A percentile compares a stretch with the other conserved stretches of the same genome.
phyloP scores from a whole-genome alignment of 2,113 vertebrate species.

The Gyps fulvus region DNA sequence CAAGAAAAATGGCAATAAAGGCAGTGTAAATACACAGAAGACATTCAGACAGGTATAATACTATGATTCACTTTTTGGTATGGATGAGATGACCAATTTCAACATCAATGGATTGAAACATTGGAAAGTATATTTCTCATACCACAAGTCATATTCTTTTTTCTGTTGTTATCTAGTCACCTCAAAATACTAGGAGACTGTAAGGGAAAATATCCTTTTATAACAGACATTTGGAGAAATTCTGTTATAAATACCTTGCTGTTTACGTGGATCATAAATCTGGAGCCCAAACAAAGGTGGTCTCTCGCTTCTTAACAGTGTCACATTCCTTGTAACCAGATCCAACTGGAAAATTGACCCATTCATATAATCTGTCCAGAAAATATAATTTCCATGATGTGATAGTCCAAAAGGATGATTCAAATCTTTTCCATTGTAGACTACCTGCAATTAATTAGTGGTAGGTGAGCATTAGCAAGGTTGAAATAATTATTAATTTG shows the following conservation, averaged over 20 bases:
- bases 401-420: slow-evolving; percentile 98
- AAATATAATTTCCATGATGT: slow-evolving; percentile 89
- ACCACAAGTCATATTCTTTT: too few species aligned
- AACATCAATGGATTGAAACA: not conserved
- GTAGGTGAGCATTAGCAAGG: not conserved
- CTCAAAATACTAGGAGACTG: not conserved
- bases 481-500: not conserved
- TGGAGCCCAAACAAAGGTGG: slow-evolving; percentile 93
- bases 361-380: slow-evolving; percentile 99
- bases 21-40: not conserved
- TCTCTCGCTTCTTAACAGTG: slow-evolving; percentile 87
- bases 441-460: slow-evolving; percentile 78
- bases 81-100: not conserved
- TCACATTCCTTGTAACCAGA: slow-evolving; percentile 85
- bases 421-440: slow-evolving; percentile 93
- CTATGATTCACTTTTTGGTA: not conserved
- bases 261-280: slow-evolving; percentile 92
- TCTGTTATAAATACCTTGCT: slow-evolving; percentile 82
- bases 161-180: not conserved
- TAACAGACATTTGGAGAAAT: not conserved
- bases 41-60: not conserved
- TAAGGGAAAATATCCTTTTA: not conserved
- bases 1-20: not conserved
- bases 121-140: not conserved
- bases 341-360: slow-evolving; percentile 96